phyloP scores from a whole-genome alignment of 2,888 invertebrate genomes.

The Graphium colonna region DNA sequence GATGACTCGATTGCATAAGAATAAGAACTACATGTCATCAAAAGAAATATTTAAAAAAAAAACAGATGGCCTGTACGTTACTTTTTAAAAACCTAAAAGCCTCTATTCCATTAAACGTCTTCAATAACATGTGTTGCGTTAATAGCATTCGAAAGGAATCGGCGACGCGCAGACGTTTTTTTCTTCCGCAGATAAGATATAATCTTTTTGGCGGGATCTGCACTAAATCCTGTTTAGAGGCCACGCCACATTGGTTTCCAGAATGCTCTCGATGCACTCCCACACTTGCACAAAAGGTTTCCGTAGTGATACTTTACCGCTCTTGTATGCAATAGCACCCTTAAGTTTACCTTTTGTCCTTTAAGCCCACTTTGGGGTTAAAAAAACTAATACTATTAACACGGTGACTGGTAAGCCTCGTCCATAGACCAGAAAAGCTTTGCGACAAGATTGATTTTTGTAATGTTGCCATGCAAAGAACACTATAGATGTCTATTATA shows the following conservation, averaged over 20 bases:
- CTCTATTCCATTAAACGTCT: constrained; percentile 35
- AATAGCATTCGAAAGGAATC: constrained; percentile 61
- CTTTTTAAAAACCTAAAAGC: constrained; percentile 34
- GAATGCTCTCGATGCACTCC: constrained; percentile 58
- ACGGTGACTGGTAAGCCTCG: constrained; percentile 14
- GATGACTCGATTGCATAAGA: not conserved
- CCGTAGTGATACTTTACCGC: constrained; percentile 49
- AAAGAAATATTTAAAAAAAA: constrained; percentile 7
- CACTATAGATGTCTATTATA: not conserved
- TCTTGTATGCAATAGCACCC: constrained; percentile 51
- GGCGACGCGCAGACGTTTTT: constrained; percentile 52
- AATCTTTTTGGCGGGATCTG: constrained; percentile 52
- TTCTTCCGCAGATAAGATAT: constrained; percentile 60
- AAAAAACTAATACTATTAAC: constrained; percentile 22
- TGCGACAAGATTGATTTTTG: not conserved
- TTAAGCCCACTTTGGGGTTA: constrained; percentile 48
- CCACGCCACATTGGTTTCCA: constrained; percentile 73
- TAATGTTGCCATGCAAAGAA: not conserved
- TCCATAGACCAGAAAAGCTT: not conserved
- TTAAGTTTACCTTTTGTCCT: constrained; percentile 46
- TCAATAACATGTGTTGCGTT: constrained; percentile 44
- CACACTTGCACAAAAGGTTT: constrained; percentile 64
- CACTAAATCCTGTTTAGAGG: constrained; percentile 69
- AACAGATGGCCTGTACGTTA: constrained; percentile 3
- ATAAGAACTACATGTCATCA: not conserved